Evolutionary conservation across 2,888 invertebrate species (phyloP).

Genomic region (Euspilapteryx auroguttella): DNA sequence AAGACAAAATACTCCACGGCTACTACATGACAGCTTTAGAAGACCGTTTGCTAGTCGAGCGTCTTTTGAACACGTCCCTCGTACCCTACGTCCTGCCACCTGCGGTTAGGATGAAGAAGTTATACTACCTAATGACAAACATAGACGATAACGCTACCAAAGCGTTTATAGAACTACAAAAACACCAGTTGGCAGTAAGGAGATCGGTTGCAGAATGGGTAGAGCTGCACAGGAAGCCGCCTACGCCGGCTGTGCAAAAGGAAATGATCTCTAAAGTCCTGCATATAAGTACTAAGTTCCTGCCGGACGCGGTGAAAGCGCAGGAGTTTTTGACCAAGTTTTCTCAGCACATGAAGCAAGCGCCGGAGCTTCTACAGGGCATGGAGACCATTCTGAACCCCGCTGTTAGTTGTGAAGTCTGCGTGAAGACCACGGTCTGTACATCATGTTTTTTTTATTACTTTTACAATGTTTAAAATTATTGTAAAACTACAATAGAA

Average conservation of each 20-base stretch:
- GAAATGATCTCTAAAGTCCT: conserved; percentile 70
- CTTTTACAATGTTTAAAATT: conserved; percentile 5
- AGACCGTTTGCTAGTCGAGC: conserved; percentile 89
- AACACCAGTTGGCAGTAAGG: conserved; percentile 83
- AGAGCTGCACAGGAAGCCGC: conserved; percentile 75
- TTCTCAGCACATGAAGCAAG: conserved; percentile 75
- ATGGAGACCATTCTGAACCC: conserved; percentile 88
- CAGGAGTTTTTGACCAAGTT: conserved; percentile 86
- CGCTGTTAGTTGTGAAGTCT: conserved; percentile 91
- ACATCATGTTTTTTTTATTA: conserved; percentile 3
- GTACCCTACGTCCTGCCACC: conserved; percentile 91
- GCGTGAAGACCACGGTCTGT: conserved; percentile 85
- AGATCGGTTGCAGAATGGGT: conserved; percentile 86
- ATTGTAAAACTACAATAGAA: no score
- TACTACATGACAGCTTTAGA: conserved; percentile 83
- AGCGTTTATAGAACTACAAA: conserved; percentile 81
- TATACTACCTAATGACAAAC: conserved; percentile 89
- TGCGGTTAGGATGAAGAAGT: conserved; percentile 87
- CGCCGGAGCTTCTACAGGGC: conserved; percentile 67
- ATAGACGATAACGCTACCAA: conserved; percentile 95
- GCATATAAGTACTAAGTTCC: conserved; percentile 71
- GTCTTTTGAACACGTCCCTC: conserved; percentile 89
- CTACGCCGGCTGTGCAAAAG: conserved; percentile 69
- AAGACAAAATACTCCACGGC: conserved; percentile 93
- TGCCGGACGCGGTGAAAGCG: conserved; percentile 92